Conservation (phyloP, 2,888 invertebrate genomes). For the Rhingia rostrata region DNA sequence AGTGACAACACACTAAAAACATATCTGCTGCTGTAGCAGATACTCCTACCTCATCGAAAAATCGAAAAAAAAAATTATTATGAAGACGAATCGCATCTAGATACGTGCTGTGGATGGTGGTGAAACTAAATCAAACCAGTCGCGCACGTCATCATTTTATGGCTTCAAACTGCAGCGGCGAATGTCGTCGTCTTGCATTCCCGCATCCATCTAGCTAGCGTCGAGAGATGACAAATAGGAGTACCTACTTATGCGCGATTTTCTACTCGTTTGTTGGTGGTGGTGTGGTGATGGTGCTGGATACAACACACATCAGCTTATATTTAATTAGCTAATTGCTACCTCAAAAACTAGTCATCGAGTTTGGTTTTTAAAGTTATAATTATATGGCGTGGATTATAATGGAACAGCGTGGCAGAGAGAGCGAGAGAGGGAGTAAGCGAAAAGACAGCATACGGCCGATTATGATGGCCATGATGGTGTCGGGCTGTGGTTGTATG, state of each 20-base stretch:
- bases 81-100: background rate
- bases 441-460: conserved; percentile 31
- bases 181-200: conserved; percentile 10
- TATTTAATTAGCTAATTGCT: conserved; percentile 74
- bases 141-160: conserved; percentile 69
- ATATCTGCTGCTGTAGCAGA: conserved; percentile 11
- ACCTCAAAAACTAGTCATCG: conserved; percentile 69
- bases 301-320: conserved; percentile 49
- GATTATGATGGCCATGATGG: conserved; percentile 16
- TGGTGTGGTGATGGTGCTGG: conserved; percentile 8
- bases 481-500: background rate
- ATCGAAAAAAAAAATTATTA: conserved; percentile 18
- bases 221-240: conserved; percentile 56
- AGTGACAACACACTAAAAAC: conserved; percentile 45
- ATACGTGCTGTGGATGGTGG: conserved; percentile 12
- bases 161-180: conserved; percentile 32
- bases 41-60: conserved; percentile 51
- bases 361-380: conserved; percentile 59
- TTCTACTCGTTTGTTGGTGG: conserved; percentile 14
- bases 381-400: conserved; percentile 64
- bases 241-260: conserved; percentile 20
- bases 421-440: conserved; percentile 2
- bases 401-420: conserved; percentile 35
- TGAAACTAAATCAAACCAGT: conserved; percentile 70
- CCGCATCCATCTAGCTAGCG: background rate